These are phyloP conservation scores for Andrena bicolor DNA, from an alignment of 2,888 invertebrate genomes.

Conservation along the genomic window DNA sequence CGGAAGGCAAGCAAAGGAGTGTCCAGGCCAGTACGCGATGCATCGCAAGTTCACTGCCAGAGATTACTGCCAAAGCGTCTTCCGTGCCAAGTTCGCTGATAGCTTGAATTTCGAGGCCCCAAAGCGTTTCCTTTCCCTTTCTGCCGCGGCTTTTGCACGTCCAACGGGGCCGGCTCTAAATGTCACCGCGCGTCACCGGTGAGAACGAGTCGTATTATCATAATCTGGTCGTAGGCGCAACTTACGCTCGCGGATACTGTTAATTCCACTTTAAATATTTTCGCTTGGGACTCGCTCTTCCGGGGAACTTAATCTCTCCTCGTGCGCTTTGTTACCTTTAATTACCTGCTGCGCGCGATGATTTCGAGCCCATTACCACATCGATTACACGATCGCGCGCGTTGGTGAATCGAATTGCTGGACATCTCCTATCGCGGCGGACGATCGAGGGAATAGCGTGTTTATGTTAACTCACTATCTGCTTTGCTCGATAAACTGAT, in stretches of 20 bases:
- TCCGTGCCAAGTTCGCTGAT: background rate
- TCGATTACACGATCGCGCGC: background rate
- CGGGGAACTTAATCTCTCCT: conserved; percentile 15
- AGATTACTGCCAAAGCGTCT: background rate
- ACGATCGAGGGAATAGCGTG: background rate
- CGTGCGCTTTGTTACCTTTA: background rate
- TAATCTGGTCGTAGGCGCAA: conserved; percentile 53
- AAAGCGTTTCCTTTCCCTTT: conserved; percentile 3
- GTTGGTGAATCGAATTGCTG: background rate
- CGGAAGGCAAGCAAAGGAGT: background rate
- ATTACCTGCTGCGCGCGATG: background rate
- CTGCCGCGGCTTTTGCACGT: background rate
- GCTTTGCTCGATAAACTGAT: background rate
- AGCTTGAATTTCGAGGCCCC: conserved; percentile 11
- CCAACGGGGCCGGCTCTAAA: conserved; percentile 33
- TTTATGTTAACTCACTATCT: conserved; percentile 2
- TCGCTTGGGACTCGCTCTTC: conserved; percentile 2
- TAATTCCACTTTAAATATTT: conserved; percentile 61
- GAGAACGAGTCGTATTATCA: conserved; percentile 60
- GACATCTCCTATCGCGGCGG: background rate
- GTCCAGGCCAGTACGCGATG: background rate
- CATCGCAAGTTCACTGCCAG: background rate
- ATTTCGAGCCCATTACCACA: background rate
- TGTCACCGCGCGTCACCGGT: conserved; percentile 48
- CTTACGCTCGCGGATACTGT: conserved; percentile 21